Evolutionary conservation across 2,888 invertebrate species (phyloP).

Genomic region (Laspeyria flexula): DNA sequence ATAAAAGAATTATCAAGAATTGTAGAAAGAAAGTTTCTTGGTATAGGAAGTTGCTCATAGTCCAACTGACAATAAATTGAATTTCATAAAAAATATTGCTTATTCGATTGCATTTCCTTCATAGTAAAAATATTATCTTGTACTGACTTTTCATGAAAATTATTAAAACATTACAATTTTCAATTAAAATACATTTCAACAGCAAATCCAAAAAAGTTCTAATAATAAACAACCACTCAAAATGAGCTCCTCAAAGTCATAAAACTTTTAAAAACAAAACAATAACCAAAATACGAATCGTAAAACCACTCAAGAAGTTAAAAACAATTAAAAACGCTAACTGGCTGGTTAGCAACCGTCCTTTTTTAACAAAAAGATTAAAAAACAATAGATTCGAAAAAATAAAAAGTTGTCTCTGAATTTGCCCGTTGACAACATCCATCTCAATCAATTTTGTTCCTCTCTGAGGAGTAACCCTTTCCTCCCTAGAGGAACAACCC

Average conservation of each 20-base stretch:
- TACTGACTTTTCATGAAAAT: no score
- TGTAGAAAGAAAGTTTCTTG: no score
- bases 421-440: conserved; percentile 82
- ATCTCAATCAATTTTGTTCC: conserved; percentile 80
- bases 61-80: no score
- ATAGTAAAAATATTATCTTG: no score
- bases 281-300: conserved; percentile 56
- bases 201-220: no score
- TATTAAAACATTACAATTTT: no score
- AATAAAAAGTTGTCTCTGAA: conserved; percentile 70
- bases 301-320: conserved; percentile 73
- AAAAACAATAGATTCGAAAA: conserved; percentile 51
- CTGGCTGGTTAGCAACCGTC: conserved; percentile 62
- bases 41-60: no score
- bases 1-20: no score
- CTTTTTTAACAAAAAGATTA: conserved; percentile 50
- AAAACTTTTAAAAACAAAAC: conserved; percentile 45
- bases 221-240: conserved; percentile 26
- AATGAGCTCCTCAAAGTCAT: conserved; percentile 22
- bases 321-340: conserved; percentile 68
- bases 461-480: conserved; percentile 82
- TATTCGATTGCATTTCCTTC: no score
- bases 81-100: no score
- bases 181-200: no score
- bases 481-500: conserved; percentile 69